Conservation (phyloP, 2,797 vertebrate species). For the Liasis olivaceus region DNA sequence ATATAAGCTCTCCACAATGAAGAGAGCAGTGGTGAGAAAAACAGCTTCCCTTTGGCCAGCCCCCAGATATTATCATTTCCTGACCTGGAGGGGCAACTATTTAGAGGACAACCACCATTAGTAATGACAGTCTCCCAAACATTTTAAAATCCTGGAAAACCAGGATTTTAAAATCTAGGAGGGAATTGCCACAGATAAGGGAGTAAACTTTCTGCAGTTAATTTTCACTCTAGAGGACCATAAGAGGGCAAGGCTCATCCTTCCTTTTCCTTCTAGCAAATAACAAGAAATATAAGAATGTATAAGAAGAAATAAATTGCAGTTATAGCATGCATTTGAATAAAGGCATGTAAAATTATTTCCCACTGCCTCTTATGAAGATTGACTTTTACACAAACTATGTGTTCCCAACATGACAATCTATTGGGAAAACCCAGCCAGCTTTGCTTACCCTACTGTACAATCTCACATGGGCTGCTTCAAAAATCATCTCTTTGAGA, state of each 20-base stretch:
- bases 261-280: not conserved
- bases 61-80: not conserved
- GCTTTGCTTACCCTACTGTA: not conserved
- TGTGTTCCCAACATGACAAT: not conserved
- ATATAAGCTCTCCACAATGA: not conserved
- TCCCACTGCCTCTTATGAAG: not conserved
- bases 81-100: not conserved
- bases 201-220: not conserved
- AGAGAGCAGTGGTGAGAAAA: not conserved
- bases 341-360: not conserved
- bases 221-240: not conserved
- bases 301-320: not conserved
- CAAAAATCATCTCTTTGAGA: not conserved
- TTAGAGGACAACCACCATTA: not conserved
- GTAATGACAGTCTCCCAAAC: not conserved
- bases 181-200: not conserved
- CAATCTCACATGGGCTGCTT: not conserved
- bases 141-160: not conserved
- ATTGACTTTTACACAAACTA: not conserved
- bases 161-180: not conserved
- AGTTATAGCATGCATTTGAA: not conserved
- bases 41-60: not conserved
- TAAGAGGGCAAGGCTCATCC: not conserved
- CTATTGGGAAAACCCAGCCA: not conserved
- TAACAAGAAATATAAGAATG: not conserved